Conservation (phyloP, 2,888 invertebrate genomes). For the Xestoiulus laeticollis region DNA sequence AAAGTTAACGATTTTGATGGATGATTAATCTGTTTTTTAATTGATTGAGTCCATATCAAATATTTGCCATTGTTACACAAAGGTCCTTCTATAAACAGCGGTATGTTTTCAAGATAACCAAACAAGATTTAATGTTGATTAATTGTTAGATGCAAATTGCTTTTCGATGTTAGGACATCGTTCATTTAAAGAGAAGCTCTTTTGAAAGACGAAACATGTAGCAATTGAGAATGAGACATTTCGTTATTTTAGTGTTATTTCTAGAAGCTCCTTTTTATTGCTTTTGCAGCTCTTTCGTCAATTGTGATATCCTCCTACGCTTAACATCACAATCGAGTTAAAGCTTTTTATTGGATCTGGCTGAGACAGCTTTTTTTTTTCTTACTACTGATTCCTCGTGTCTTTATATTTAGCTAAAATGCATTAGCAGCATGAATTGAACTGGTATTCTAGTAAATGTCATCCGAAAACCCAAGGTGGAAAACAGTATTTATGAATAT, state of each 20-base stretch:
- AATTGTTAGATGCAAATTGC: neutral
- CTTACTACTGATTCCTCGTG: neutral
- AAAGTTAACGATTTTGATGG: neutral
- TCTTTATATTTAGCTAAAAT: neutral
- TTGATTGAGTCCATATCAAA: neutral
- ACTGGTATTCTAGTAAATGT: neutral
- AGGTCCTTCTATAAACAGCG: neutral
- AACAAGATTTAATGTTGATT: neutral
- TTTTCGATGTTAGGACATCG: neutral
- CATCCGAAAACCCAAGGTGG: too few species aligned
- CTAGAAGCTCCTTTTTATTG: neutral
- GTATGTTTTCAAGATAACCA: neutral
- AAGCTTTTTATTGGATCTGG: neutral
- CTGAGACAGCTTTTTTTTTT: neutral
- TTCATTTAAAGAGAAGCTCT: neutral
- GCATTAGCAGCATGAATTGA: neutral
- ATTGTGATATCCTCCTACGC: conserved; percentile 7
- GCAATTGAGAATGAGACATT: neutral
- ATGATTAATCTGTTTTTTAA: neutral
- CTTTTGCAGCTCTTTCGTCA: neutral
- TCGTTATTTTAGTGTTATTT: conserved; percentile 4
- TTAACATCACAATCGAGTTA: conserved; percentile 11
- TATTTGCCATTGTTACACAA: neutral
- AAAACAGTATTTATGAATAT: too few species aligned
- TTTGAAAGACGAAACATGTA: neutral